Conservation (phyloP, 2,113 vertebrate genomes). For the Phrynosoma blainvillii region DNA sequence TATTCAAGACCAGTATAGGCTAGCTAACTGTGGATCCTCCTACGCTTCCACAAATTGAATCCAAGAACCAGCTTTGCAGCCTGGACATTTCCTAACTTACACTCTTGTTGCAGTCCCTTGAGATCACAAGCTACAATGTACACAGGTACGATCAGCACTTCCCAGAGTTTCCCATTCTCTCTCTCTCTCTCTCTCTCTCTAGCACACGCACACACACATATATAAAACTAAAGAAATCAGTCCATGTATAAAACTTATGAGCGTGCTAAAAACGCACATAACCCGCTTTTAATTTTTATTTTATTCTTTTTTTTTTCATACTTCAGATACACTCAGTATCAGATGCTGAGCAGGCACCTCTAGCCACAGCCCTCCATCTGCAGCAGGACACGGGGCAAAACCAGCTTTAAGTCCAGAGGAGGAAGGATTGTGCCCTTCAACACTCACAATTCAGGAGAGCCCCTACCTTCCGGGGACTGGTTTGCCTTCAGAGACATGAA, state of each 20-base stretch:
- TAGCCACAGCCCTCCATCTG: constrained; percentile 48
- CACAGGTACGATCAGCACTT: constrained; percentile 14
- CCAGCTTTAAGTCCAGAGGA: not conserved
- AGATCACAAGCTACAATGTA: constrained; percentile 44
- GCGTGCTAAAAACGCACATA: constrained; percentile 82
- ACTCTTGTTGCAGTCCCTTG: constrained; percentile 41
- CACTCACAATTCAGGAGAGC: not conserved
- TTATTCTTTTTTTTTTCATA: constrained; percentile 52
- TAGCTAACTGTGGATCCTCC: constrained; percentile 28
- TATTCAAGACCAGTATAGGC: not conserved
- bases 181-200: not conserved
- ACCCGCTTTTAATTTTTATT: constrained; percentile 63
- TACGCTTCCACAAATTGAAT: constrained; percentile 29
- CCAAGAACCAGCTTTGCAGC: constrained; percentile 34
- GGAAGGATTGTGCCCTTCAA: not conserved
- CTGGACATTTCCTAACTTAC: constrained; percentile 31
- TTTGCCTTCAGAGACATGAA: no score
- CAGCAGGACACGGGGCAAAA: constrained; percentile 40
- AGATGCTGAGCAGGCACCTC: constrained; percentile 37
- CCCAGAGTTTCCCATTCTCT: constrained; percentile 43
- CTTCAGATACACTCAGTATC: constrained; percentile 69
- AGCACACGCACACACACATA: constrained; percentile 28
- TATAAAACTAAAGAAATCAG: constrained; percentile 69
- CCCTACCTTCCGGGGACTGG: not conserved
- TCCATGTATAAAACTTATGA: constrained; percentile 77